Base-by-base conservation (phyloP, 2,113 vertebrate species). In the Sinosuthora webbiana region DNA sequence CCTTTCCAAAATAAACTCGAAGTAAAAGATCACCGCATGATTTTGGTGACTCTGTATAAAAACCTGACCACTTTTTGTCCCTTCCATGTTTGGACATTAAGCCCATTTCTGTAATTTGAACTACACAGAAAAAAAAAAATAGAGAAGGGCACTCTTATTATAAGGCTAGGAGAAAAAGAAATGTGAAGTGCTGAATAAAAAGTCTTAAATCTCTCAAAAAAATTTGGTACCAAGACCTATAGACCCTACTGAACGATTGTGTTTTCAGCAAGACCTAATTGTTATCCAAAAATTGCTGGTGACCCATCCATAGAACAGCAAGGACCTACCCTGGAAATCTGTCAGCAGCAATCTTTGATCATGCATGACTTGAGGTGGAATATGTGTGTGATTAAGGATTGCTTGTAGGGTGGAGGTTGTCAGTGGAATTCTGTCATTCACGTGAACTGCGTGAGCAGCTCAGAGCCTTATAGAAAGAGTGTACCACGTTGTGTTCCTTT, bases 381-480 rank as follows among this genome's bases (percentile, higher is more conserved):
- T 22, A 14, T 27, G 75, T 50, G n/a, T 31, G 56, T 50, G 62
- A 41, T 86, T 19, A 79, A 59, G 44, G 83, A 47, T 84, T 78
- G 63, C 30, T 92, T 52, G 70, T 23, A 16, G 4, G 2, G 3
- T 5, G 62, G 42, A 70, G 63, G 17, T 75, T 88, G 53, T 49
- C 37, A 70, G 70, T 49, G 56, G 59, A 35, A 41, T 55, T 87
- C 69, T 82, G 21, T 45, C 35, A 6, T 60, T 83, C 41, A 19
- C 2, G 0, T 57, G 50, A 77, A 33, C 45, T 45, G 20, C 18
- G 20, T 64, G 21, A 91, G 50, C 44, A 77, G 69, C 68, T 91
- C 78, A 95, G 93, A 97, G 97, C 97, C 97, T 97, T 98, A 96
- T 96, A 98, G 98, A 95, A 97, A 97, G 97, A 97, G 89, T 92